Base-by-base conservation (phyloP, 2,888 invertebrate genomes). In the Ennomos quercinarius region DNA sequence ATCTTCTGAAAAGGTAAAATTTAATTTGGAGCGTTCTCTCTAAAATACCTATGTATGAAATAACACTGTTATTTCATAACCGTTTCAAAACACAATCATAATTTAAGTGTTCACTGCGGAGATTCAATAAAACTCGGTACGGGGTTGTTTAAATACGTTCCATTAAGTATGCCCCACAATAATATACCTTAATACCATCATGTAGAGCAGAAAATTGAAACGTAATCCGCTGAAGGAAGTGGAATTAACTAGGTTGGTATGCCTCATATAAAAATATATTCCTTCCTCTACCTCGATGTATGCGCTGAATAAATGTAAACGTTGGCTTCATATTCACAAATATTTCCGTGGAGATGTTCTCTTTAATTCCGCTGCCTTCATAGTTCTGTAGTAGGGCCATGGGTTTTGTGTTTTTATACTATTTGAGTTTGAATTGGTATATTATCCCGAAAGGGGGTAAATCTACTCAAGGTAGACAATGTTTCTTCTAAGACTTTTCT, bases 291-390 rank as follows among this genome's bases (percentile, higher is more conserved):
- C 65, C 58, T 53, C 61, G 39, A 77, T 67, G 68, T 75, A 72
- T 75, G 76, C 77, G 49, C 66, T 65, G 76, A 74, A 76, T 78
- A 78, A 80, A 81, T 81, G 76, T 74, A 77, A 81, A 77, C 77
- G 73, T 57, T 66, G 50, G 48, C 59, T 61, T 68, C 72, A 70
- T 72, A 73, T 73, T 72, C 69, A 66, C 71, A 72, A 75, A 68
- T 68, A 67, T 71, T 69, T 68, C 57, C 58, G 44, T 53, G 17
- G 58, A 71, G 58, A 63, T 64, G 70, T 48, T 60, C 64, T 68
- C 61, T 73, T 78, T 73, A 78, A 80, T 80, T 72, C 69, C 58
- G 56, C 56, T 38, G 63, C 36, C 59, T 71, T 62, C 64, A 57
- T 67, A 63, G 63, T 67, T 67, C 48, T 34, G 17, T 55, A 11